phyloP scores from a whole-genome alignment of 2,888 invertebrate species.

The Chymomyza amoena region DNA sequence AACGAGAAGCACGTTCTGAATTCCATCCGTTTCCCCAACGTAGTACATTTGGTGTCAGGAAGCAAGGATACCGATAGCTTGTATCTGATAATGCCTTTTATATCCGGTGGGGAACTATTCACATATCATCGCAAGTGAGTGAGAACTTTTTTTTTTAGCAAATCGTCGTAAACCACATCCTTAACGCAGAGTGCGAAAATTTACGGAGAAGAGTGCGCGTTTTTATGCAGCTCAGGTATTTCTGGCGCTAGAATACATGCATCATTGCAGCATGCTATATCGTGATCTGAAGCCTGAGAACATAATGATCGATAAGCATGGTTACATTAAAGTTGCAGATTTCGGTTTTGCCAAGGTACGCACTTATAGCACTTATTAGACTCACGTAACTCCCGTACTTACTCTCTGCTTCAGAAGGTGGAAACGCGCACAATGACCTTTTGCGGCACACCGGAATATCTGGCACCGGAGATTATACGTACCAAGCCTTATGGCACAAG shows the following conservation, averaged over 20 bases:
- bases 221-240: too few species aligned
- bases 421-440: too few species aligned
- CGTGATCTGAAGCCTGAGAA: slow-evolving; percentile 96
- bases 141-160: slow-evolving; percentile 31
- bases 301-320: slow-evolving; percentile 87
- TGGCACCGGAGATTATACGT: too few species aligned
- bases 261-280: slow-evolving; percentile 91
- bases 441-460: too few species aligned
- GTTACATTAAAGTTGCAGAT: slow-evolving; percentile 92
- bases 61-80: slow-evolving; percentile 92
- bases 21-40: slow-evolving; percentile 92
- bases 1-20: slow-evolving; percentile 95
- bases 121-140: slow-evolving; percentile 84
- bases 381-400: too few species aligned
- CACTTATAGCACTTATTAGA: too few species aligned
- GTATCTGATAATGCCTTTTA: slow-evolving; percentile 91
- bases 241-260: slow-evolving; percentile 94
- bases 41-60: slow-evolving; percentile 90
- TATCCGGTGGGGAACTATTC: slow-evolving; percentile 94
- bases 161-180: background rate
- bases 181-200: slow-evolving; percentile 78
- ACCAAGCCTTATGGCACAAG: too few species aligned
- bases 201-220: slow-evolving; percentile 88
- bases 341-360: slow-evolving; percentile 96
- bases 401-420: too few species aligned